phyloP scores from a whole-genome alignment of 2,113 vertebrate genomes.

The Apus apus region DNA sequence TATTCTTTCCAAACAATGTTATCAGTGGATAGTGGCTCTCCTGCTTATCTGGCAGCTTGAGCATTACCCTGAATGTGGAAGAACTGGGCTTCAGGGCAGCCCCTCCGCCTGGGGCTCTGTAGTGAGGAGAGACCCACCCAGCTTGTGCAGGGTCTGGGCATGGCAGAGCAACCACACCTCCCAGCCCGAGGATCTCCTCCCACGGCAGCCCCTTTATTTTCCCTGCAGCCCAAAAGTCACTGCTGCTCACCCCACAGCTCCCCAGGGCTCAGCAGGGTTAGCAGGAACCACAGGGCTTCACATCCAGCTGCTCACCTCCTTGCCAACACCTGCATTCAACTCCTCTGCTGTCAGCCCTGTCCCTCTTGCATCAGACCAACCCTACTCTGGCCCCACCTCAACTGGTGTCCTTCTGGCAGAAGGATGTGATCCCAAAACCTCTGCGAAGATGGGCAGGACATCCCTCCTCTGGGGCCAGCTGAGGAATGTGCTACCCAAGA shows the following conservation, averaged over 20 bases:
- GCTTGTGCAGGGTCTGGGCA: background rate
- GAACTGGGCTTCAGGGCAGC: background rate
- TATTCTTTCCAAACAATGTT: constrained; percentile 61
- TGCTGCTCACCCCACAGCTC: background rate
- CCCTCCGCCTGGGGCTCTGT: background rate
- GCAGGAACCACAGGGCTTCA: background rate
- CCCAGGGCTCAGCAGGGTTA: background rate
- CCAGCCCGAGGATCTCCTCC: background rate
- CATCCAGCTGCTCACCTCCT: background rate
- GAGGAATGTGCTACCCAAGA: background rate
- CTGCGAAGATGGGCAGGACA: background rate
- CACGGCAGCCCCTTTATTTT: accelerated
- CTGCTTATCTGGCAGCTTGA: constrained; percentile 45
- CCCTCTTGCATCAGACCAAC: background rate
- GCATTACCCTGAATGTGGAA: constrained; percentile 47
- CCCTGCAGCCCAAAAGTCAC: background rate
- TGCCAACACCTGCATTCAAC: background rate
- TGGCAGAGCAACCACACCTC: background rate
- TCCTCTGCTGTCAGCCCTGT: background rate
- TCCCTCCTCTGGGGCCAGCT: background rate
- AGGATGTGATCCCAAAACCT: background rate
- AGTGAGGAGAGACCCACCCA: background rate
- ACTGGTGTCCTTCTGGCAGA: background rate
- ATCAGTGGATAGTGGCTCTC: background rate
- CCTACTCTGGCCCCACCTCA: background rate